Conservation (phyloP, 2,797 vertebrate genomes). For the Taenioides sp. region DNA sequence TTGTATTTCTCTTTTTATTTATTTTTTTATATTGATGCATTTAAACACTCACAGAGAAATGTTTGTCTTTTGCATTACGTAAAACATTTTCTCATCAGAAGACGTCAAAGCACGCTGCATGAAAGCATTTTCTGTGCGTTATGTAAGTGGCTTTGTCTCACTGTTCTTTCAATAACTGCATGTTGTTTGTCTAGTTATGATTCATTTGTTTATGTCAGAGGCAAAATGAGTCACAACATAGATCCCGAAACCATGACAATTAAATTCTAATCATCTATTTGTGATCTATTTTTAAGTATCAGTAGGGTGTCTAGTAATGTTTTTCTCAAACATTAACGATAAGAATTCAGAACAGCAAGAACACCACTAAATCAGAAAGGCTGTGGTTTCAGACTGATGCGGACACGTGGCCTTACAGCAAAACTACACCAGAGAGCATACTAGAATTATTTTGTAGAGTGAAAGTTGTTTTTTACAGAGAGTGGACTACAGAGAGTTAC, state of each 20-base stretch:
- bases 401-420: not conserved
- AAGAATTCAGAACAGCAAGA: not conserved
- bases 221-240: slow-evolving; percentile 26
- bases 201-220: slow-evolving; percentile 29
- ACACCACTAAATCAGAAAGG: not conserved
- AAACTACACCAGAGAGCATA: not conserved
- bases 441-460: not conserved
- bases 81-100: not conserved
- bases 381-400: not conserved
- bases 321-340: not conserved
- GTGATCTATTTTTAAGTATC: not conserved
- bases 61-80: not conserved
- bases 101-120: not conserved
- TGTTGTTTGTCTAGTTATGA: slow-evolving; percentile 37
- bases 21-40: no score
- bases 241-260: not conserved
- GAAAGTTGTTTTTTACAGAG: no score
- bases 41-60: not conserved
- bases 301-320: not conserved
- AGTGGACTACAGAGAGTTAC: no score
- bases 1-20: no score
- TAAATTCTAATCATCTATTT: no score
- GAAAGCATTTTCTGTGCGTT: no score
- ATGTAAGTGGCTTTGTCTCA: slow-evolving; percentile 12
- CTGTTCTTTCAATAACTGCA: no score